phyloP scores from a whole-genome alignment of 2,888 invertebrate species.

The Drosophila lutescens region DNA sequence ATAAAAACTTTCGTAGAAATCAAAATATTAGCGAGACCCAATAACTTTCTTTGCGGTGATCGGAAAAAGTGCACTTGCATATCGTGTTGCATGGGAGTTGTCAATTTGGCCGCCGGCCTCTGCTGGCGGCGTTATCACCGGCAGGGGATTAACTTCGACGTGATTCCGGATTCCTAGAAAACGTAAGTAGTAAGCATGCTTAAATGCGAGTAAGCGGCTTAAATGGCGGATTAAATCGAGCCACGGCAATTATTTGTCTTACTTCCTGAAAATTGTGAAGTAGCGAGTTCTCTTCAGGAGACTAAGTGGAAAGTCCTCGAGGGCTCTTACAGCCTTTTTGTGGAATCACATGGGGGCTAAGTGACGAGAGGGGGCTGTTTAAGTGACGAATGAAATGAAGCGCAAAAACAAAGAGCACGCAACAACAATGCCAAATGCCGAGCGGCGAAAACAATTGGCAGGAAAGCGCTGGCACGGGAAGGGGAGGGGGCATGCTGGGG shows the following conservation, averaged over 20 bases:
- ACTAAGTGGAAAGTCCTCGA: slow-evolving; percentile 13
- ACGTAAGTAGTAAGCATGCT: slow-evolving; percentile 34
- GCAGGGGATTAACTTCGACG: slow-evolving; percentile 1
- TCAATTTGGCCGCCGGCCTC: slow-evolving; percentile 27
- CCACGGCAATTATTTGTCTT: slow-evolving; percentile 35
- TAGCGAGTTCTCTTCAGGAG: slow-evolving; percentile 7
- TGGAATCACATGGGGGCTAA: slow-evolving; percentile 1
- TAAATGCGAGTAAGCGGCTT: slow-evolving; percentile 10
- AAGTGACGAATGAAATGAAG: slow-evolving; percentile 17
- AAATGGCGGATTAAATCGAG: slow-evolving; percentile 26
- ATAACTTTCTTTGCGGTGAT: too few species aligned
- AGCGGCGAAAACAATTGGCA: slow-evolving; percentile 18
- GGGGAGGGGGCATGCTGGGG: background rate
- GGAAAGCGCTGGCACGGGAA: background rate
- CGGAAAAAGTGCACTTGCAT: background rate
- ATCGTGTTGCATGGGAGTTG: slow-evolving; percentile 31
- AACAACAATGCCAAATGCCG: slow-evolving; percentile 7
- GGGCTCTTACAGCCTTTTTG: slow-evolving; percentile 16
- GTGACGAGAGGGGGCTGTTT: background rate
- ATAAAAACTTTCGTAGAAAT: too few species aligned
- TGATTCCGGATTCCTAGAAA: background rate
- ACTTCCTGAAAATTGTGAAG: slow-evolving; percentile 18
- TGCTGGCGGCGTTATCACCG: slow-evolving; percentile 38
- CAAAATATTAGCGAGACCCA: background rate
- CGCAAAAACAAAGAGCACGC: slow-evolving; percentile 29